Percentiles rank a stretch among this genome's conserved stretches.
phyloP scores from a whole-genome alignment of 2,888 invertebrate genomes.

The Boloria selene region DNA sequence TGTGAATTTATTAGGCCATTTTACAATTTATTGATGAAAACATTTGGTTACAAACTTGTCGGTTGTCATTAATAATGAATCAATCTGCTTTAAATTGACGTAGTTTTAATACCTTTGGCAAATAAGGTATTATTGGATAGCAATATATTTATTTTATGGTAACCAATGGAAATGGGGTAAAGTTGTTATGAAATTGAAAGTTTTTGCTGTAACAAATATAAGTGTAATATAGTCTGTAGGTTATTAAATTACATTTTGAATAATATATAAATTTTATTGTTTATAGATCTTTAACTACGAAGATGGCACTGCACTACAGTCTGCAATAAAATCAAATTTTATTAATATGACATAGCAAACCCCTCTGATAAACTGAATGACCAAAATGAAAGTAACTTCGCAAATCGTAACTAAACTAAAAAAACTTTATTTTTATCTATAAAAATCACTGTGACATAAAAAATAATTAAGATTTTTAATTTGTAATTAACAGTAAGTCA shows the following conservation, averaged over 20 bases:
- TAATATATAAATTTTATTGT: no score
- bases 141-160: slow-evolving; percentile 61
- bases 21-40: slow-evolving; percentile 66
- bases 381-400: no score
- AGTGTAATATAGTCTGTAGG: not conserved
- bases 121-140: slow-evolving; percentile 46
- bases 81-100: slow-evolving; percentile 52
- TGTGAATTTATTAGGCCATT: slow-evolving; percentile 66
- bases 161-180: slow-evolving; percentile 49
- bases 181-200: not conserved
- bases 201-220: not conserved
- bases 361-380: no score
- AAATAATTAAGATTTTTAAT: no score
- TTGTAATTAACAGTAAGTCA: no score
- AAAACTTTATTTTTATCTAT: no score
- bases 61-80: slow-evolving; percentile 72
- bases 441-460: no score
- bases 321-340: no score
- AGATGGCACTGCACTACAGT: no score
- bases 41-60: slow-evolving; percentile 63
- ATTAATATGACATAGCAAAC: no score
- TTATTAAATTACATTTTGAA: not conserved
- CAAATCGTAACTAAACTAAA: no score
- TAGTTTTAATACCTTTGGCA: slow-evolving; percentile 57
- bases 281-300: no score